Percentiles rank a stretch among this genome's conserved stretches.
These are phyloP conservation scores for Sesia bembeciformis DNA, from an alignment of 2,888 invertebrate species.

Conservation along the genomic window DNA sequence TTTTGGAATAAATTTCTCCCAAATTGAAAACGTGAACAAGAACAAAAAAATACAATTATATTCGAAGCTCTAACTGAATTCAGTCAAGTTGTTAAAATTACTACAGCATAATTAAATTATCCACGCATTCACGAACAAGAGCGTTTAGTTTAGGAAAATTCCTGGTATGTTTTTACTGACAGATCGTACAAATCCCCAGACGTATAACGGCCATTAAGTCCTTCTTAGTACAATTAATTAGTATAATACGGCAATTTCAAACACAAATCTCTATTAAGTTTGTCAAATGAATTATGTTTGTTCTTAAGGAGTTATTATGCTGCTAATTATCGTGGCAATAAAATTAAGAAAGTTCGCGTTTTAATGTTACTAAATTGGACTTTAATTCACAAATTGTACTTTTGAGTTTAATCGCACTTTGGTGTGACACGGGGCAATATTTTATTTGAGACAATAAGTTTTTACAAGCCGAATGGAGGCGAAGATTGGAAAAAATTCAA, in stretches of 20 bases:
- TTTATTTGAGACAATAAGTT: constrained; percentile 60
- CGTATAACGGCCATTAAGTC: constrained; percentile 53
- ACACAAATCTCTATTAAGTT: constrained; percentile 60
- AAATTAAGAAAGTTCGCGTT: constrained; percentile 50
- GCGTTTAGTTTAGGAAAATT: neutral
- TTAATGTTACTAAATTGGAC: constrained; percentile 17
- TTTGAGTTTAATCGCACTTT: constrained; percentile 29
- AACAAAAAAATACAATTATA: no score
- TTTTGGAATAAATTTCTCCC: no score
- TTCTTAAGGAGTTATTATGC: constrained; percentile 64
- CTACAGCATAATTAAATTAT: no score
- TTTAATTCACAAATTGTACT: constrained; percentile 18
- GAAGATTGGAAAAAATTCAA: constrained; percentile 72
- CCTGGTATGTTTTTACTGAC: constrained; percentile 17
- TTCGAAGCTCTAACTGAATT: no score
- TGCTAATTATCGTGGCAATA: constrained; percentile 55
- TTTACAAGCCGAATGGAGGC: constrained; percentile 61
- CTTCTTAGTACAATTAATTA: constrained; percentile 67
- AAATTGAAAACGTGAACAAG: no score
- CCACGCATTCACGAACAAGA: no score
- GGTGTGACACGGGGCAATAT: constrained; percentile 19
- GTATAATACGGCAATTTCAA: constrained; percentile 67
- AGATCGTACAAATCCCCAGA: constrained; percentile 43
- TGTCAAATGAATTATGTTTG: constrained; percentile 59
- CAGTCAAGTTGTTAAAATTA: no score